phyloP scores from a whole-genome alignment of 1,140 invertebrate genomes.

The Leptinotarsa undecemlineata region DNA sequence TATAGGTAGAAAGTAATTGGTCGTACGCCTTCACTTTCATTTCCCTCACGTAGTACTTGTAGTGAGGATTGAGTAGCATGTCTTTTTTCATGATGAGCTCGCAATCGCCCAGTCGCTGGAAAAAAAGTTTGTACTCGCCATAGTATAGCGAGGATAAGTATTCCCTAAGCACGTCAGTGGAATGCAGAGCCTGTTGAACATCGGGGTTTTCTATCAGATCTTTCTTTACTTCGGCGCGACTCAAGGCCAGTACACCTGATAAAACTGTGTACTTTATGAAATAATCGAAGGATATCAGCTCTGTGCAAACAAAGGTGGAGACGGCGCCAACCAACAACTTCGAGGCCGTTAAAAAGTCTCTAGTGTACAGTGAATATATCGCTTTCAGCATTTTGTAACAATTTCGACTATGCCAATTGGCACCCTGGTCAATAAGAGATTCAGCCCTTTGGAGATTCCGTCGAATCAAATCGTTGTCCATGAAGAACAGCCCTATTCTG shows the following conservation, averaged over 20 bases:
- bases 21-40: constrained; percentile 96
- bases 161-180: constrained; percentile 77
- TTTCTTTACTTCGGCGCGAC: constrained; percentile 75
- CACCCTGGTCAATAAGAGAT: constrained; percentile 87
- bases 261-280: constrained; percentile 89
- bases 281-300: constrained; percentile 91
- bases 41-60: constrained; percentile 92
- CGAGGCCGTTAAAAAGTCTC: constrained; percentile 93
- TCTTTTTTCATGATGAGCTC: constrained; percentile 86
- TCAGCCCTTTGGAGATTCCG: constrained; percentile 33
- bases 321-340: constrained; percentile 94
- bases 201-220: constrained; percentile 89
- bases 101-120: constrained; percentile 76
- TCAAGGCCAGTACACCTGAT: constrained; percentile 78
- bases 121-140: constrained; percentile 94
- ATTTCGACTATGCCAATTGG: constrained; percentile 97
- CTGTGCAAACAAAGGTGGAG: constrained; percentile 98
- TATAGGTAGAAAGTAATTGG: constrained; percentile 92
- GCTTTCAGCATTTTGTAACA: constrained; percentile 90
- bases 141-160: constrained; percentile 94
- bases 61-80: constrained; percentile 88
- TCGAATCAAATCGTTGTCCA: constrained; percentile 72
- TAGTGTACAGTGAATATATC: constrained; percentile 87
- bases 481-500: constrained; percentile 84
- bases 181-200: constrained; percentile 88